phyloP scores from a whole-genome alignment of 1,140 invertebrate genomes.

The Aradophagus sp. region DNA sequence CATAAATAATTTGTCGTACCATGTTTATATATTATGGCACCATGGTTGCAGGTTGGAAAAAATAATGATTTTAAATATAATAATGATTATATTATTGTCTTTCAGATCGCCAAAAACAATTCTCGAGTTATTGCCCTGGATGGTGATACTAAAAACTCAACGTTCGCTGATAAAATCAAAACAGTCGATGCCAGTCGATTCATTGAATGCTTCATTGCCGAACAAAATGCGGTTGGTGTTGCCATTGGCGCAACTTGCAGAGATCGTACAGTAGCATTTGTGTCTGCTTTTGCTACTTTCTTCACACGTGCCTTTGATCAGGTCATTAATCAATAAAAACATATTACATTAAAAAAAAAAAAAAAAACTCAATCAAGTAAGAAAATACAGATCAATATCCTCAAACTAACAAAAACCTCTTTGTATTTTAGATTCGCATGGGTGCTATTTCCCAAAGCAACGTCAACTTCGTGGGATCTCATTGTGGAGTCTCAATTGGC shows the following conservation, averaged over 20 bases:
- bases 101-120: constrained; percentile 84
- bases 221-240: constrained; percentile 98
- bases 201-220: constrained; percentile 99
- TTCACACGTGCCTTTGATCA: constrained; percentile 97
- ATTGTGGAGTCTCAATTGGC: constrained; percentile 96
- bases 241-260: constrained; percentile 94
- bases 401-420: too few species aligned
- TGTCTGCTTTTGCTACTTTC: constrained; percentile 98
- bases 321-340: constrained; percentile 69
- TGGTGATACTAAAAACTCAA: constrained; percentile 99
- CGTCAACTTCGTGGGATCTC: constrained; percentile 95
- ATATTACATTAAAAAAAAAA: too few species aligned
- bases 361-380: too few species aligned
- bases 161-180: constrained; percentile 94
- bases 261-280: constrained; percentile 91
- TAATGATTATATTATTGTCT: too few species aligned
- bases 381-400: too few species aligned
- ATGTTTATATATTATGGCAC: too few species aligned
- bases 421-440: constrained; percentile 89
- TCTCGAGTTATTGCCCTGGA: constrained; percentile 92
- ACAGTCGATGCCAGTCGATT: constrained; percentile 84
- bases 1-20: too few species aligned
- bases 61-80: constrained; percentile 1
- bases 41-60: too few species aligned
- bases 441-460: constrained; percentile 99